Base-by-base conservation (phyloP, 2,113 vertebrate genomes). In the Oenanthe melanoleuca region DNA sequence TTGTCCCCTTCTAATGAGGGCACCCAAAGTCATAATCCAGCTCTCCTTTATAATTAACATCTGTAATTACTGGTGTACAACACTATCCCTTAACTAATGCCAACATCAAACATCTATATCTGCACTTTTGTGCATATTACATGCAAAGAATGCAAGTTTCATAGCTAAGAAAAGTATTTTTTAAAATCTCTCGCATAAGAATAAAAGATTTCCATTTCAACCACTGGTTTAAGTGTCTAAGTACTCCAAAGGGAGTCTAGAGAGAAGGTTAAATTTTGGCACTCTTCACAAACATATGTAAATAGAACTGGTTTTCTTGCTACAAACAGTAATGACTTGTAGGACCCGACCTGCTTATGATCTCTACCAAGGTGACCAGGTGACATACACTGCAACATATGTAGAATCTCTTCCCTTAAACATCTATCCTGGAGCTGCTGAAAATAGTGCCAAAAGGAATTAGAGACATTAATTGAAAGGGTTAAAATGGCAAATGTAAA, bases 1-100 rank as follows among this genome's bases (percentile, higher is more conserved):
- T 55, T 77, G 71, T 89, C 73, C 87, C 66, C 52, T 95, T 66
- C 81, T 95, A 94, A 96, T 88, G 72, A 93, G 89, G 80, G 88
- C 86, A 88, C 28, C 82, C 69, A 61, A 96, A 96, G 90, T 57
- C 92, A 88, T 60, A 93, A 92, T 65, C 44, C 80, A 90, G 40
- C 49, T 72, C 79, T 73, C 38, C 38, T 88, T 86, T 75, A 69
- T 80, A 93, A 95, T 93, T 95, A 95, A 94, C 1, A 0, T 34
- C 56, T n/a, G 26, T 86, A 90, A 94, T 93, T 95, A 91, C 61
- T 67, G 69, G 72, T 83, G 50, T 31, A 64, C 75, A 90, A 56
- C 40, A 37, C 64, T 63, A 1, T 42, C 66, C 38, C 44, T 88
- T 90, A 93, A 90, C 33, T 11, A 96, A 86, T 1, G 7, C 38